A percentile compares a stretch with the other conserved stretches of the same genome.
These are phyloP conservation scores for Xyrauchen texanus DNA, from an alignment of 2,113 vertebrate genomes.

Conservation along the genomic window DNA sequence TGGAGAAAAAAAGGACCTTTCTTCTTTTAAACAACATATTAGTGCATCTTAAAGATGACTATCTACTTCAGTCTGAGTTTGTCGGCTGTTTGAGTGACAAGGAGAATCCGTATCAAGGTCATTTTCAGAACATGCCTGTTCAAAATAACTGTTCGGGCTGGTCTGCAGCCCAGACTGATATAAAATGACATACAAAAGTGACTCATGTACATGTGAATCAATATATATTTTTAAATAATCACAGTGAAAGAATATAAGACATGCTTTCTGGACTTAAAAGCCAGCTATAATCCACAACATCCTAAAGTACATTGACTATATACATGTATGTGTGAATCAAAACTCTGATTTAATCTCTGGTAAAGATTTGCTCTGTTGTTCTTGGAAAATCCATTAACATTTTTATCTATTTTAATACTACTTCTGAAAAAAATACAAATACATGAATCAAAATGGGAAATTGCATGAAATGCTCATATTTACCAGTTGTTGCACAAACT, in stretches of 20 bases:
- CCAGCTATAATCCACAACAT: background rate
- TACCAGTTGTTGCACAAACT: no score
- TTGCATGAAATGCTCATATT: no score
- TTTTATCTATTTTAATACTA: no score
- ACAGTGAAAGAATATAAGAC: constrained; percentile 3
- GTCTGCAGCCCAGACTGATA: constrained; percentile 33
- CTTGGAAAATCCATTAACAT: background rate
- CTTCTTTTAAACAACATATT: background rate
- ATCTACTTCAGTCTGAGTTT: background rate
- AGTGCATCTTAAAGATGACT: background rate
- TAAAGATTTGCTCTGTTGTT: background rate
- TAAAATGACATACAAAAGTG: constrained; percentile 32
- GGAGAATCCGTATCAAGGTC: constrained; percentile 23
- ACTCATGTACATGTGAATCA: constrained; percentile 20
- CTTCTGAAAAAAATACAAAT: no score
- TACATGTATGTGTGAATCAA: no score
- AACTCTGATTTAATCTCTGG: background rate
- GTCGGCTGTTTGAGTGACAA: constrained; percentile 7
- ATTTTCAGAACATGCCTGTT: constrained; percentile 28
- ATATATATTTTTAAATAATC: background rate
- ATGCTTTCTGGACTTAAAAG: background rate
- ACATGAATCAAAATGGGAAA: no score
- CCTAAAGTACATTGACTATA: background rate
- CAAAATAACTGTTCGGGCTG: constrained; percentile 18
- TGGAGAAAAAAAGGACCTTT: no score